These are phyloP conservation scores for Odontothrips loti DNA, from an alignment of 2,888 invertebrate species.

Conservation along the genomic window DNA sequence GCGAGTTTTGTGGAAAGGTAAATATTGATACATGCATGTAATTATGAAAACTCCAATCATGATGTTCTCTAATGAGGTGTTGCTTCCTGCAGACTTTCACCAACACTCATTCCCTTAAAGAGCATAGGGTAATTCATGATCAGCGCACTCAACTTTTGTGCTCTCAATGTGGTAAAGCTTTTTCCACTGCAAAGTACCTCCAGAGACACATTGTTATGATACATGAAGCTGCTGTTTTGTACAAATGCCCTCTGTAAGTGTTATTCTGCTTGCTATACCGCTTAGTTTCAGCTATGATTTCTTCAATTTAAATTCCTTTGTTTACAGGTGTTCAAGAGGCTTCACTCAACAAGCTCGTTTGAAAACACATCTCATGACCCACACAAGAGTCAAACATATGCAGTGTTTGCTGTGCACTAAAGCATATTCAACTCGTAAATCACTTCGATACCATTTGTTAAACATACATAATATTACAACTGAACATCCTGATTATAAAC, in stretches of 20 bases:
- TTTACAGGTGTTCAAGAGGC: background rate
- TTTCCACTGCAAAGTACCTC: background rate
- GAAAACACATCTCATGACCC: background rate
- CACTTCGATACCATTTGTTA: background rate
- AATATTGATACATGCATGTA: slow-evolving; percentile 29
- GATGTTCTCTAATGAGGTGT: background rate
- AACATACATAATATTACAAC: background rate
- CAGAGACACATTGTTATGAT: background rate
- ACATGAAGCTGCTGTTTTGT: background rate
- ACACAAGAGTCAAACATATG: background rate
- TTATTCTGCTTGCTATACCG: too few relatives aligned
- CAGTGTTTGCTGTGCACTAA: background rate
- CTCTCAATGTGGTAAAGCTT: background rate
- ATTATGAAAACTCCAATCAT: background rate
- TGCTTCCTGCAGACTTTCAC: slow-evolving; percentile 7
- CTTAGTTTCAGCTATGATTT: background rate
- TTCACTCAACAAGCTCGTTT: background rate
- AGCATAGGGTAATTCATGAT: slow-evolving; percentile 2
- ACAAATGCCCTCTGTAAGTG: background rate
- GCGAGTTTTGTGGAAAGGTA: slow-evolving; percentile 41
- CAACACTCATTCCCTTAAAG: background rate
- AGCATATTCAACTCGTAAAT: slow-evolving; percentile 8
- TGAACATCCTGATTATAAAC: slow-evolving; percentile 37
- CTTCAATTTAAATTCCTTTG: background rate
- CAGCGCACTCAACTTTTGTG: slow-evolving; percentile 6